Base-by-base conservation (phyloP, 2,888 invertebrate species). In the Ephialtes manifestator region DNA sequence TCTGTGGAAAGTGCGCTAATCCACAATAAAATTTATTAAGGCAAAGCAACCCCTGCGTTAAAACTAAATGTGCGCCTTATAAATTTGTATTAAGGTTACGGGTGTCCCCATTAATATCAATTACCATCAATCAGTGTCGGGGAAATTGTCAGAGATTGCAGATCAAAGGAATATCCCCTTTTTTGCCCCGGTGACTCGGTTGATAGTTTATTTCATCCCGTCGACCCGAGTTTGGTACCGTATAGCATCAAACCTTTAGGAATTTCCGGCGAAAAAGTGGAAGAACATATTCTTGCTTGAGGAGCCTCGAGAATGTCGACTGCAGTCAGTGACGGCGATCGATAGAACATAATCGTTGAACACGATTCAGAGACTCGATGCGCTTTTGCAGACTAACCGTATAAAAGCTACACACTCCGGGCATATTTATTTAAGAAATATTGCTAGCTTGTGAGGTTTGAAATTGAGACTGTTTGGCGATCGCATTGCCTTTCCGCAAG, bases 91-190 rank as follows among this genome's bases (percentile, higher is more conserved):
- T 51, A 43, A n/a, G 31, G 28, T 2, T 2, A 24, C 13, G 4
- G 24, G 13, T n/a, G 48, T 24, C 53, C 0, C 53, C 70, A 53
- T 70, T 70, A 53, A 51, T 53, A 70, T 70, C 70, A 53, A 53
- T 70, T 53, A 51, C 31, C 31, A 53, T 70, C 70, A 53, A 70
- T 70, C 51, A 70, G 51, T 18, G 51, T 70, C 53, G 8, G n/a
- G n/a, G 35, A 70, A 70, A 70, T 53, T 28, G 11, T 53, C 51
- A 18, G 28, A 53, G 18, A 53, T 70, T 31, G 51, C 18, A 28
- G 43, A 53, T 53, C 28, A 18, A 18, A 70, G 31, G 35, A 70
- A 35, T n/a, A 18, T 53, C 18, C 35, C 28, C 1, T 7, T 68
- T 24, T 51, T 70, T 18, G 8, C 13, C 31, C 20, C 24, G 53